A percentile compares a stretch with the other conserved stretches of the same genome.
These are phyloP conservation scores for Atherinosoma microstoma DNA, from an alignment of 2,797 vertebrate genomes.

Conservation along the genomic window DNA sequence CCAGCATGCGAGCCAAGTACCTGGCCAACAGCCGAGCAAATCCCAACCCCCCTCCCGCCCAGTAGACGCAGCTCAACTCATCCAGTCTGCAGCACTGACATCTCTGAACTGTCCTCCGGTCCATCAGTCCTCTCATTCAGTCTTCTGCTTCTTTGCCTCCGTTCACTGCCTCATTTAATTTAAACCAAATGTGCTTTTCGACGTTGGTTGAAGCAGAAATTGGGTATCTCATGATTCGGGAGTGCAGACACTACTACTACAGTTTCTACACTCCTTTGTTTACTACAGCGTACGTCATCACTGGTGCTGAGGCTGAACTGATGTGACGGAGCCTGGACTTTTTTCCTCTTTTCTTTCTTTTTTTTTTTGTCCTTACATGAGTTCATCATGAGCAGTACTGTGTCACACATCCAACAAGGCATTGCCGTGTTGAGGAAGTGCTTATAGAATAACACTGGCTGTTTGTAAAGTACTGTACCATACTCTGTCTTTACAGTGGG, in stretches of 20 bases:
- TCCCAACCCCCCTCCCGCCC: constrained; percentile 82
- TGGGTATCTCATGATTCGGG: constrained; percentile 12
- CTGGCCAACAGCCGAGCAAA: constrained; percentile 94
- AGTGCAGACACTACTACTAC: constrained; percentile 5
- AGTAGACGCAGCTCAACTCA: constrained; percentile 73
- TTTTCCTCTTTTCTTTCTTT: background rate
- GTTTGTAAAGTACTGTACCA: constrained; percentile 55
- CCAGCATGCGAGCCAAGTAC: constrained; percentile 99
- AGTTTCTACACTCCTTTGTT: constrained; percentile 14
- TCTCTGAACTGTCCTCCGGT: constrained; percentile 32
- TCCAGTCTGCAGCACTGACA: constrained; percentile 36
- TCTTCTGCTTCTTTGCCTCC: constrained; percentile 41
- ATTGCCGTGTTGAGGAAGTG: constrained; percentile 50
- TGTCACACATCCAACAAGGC: constrained; percentile 27
- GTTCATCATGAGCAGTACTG: constrained; percentile 12
- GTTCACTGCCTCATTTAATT: constrained; percentile 19
- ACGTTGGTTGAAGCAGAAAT: constrained; percentile 38
- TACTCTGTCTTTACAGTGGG: constrained; percentile 25
- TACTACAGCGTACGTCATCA: constrained; percentile 13
- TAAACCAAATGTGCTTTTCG: constrained; percentile 50
- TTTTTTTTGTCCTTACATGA: constrained; percentile 14
- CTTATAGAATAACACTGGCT: constrained; percentile 43
- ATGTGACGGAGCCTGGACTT: constrained; percentile 35
- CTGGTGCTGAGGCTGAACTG: constrained; percentile 32
- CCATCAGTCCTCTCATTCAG: constrained; percentile 2